phyloP scores from a whole-genome alignment of 2,113 vertebrate species.

The Eulacestoma nigropectus region DNA sequence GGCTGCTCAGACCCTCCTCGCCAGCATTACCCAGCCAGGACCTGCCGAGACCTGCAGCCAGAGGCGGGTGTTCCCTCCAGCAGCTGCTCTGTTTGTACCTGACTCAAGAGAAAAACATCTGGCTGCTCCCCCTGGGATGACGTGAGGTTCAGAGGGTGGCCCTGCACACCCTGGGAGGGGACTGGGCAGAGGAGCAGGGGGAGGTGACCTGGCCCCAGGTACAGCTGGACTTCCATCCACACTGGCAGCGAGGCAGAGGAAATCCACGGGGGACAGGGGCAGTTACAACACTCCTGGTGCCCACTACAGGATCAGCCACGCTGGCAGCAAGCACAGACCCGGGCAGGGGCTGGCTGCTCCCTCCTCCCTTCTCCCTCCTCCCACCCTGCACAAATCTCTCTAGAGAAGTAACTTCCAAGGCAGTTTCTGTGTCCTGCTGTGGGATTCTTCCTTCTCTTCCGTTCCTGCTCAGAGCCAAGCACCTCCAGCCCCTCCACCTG shows the following conservation, averaged over 20 bases:
- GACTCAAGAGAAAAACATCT: constrained; percentile 45
- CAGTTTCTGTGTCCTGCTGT: background rate
- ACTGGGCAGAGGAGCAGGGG: background rate
- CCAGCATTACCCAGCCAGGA: background rate
- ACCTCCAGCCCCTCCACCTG: background rate
- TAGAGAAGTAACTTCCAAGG: background rate
- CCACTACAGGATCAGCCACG: background rate
- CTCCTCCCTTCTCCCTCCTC: background rate
- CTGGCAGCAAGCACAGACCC: fast-evolving
- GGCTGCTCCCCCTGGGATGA: background rate
- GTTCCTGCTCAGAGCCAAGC: fast-evolving
- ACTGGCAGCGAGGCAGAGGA: background rate
- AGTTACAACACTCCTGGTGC: background rate
- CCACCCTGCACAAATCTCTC: background rate
- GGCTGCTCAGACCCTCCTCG: background rate
- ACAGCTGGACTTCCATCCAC: background rate
- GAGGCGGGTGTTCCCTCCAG: background rate
- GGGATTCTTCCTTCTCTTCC: background rate
- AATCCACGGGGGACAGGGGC: fast-evolving
- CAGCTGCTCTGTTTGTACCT: constrained; percentile 3
- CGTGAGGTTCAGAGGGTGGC: background rate
- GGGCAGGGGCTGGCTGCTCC: background rate
- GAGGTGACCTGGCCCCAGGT: background rate
- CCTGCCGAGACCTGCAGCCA: constrained; percentile 23
- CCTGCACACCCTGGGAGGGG: background rate